Percentiles rank a stretch among this genome's conserved stretches.
Evolutionary conservation across 2,797 vertebrate genomes (phyloP).

Genomic region (Gallinago stenura): DNA sequence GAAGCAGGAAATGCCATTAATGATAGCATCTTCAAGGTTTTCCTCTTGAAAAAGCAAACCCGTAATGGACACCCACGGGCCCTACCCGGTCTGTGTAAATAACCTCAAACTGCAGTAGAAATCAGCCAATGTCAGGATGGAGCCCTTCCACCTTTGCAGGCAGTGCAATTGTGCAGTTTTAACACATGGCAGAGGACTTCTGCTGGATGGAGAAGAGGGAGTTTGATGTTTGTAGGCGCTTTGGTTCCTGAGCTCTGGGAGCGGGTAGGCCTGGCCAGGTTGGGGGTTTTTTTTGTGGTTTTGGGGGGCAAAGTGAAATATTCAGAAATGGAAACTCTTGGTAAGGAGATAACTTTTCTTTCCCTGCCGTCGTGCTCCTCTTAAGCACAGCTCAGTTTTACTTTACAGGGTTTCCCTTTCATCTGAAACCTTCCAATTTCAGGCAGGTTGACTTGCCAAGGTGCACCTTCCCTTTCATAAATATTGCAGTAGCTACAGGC

Average conservation of each 20-base stretch:
- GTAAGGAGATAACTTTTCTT: conserved; percentile 1
- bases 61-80: not conserved
- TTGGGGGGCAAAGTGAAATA: not conserved
- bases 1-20: conserved; percentile 33
- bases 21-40: conserved; percentile 29
- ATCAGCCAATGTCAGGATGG: not conserved
- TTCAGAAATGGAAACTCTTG: conserved; percentile 10
- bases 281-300: not conserved
- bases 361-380: not conserved
- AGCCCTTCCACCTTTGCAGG: not conserved
- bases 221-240: not conserved
- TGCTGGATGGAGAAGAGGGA: not conserved
- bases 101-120: not conserved
- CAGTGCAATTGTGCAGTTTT: not conserved
- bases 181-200: not conserved
- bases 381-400: not conserved
- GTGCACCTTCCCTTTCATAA: conserved; percentile 76
- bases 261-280: not conserved
- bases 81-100: not conserved
- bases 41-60: conserved; percentile 17
- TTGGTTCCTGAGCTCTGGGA: not conserved
- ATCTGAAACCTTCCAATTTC: conserved; percentile 73
- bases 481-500: conserved; percentile 68
- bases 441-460: conserved; percentile 71
- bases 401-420: conserved; percentile 63